phyloP scores from a whole-genome alignment of 2,113 vertebrate species.

The Varanus salvator region DNA sequence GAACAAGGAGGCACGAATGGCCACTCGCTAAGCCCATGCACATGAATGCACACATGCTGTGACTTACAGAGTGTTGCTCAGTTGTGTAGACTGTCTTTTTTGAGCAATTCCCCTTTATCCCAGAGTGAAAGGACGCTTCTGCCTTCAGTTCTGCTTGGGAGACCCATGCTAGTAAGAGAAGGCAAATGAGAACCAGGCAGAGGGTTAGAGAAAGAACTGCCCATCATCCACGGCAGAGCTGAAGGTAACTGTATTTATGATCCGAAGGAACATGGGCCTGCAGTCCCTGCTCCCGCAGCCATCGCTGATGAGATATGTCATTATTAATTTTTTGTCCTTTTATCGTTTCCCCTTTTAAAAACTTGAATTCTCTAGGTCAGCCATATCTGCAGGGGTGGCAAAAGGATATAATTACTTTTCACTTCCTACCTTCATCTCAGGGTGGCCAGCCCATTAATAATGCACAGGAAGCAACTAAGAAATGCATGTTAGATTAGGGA shows the following conservation, averaged over 20 bases:
- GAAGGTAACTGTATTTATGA: constrained; percentile 31
- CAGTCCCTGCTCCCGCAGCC: constrained; percentile 33
- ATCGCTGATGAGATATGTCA: constrained; percentile 16
- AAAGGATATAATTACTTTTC: constrained; percentile 75
- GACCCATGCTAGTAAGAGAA: constrained; percentile 34
- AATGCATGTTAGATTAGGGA: constrained; percentile 74
- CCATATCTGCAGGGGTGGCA: constrained; percentile 71
- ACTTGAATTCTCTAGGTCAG: constrained; percentile 72
- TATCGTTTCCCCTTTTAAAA: constrained; percentile 19
- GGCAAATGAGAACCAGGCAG: constrained; percentile 13
- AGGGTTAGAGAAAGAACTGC: constrained; percentile 31
- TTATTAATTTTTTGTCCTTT: constrained; percentile 66
- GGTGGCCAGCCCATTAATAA: constrained; percentile 76
- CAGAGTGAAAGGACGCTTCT: constrained; percentile 1
- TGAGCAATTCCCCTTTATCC: constrained; percentile 52
- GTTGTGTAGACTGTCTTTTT: too few species aligned
- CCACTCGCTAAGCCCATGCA: too few species aligned
- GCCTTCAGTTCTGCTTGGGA: constrained; percentile 53
- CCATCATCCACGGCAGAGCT: constrained; percentile 50
- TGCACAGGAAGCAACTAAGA: constrained; percentile 73
- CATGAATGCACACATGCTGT: too few species aligned
- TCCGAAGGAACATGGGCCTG: constrained; percentile 38
- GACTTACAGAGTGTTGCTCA: too few species aligned
- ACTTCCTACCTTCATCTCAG: constrained; percentile 74
- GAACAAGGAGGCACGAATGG: too few species aligned